Evolutionary conservation across 2,888 invertebrate species (phyloP), one percentile per base, ranked within the genome.

Genomic region (Dryobotodes eremita): DNA sequence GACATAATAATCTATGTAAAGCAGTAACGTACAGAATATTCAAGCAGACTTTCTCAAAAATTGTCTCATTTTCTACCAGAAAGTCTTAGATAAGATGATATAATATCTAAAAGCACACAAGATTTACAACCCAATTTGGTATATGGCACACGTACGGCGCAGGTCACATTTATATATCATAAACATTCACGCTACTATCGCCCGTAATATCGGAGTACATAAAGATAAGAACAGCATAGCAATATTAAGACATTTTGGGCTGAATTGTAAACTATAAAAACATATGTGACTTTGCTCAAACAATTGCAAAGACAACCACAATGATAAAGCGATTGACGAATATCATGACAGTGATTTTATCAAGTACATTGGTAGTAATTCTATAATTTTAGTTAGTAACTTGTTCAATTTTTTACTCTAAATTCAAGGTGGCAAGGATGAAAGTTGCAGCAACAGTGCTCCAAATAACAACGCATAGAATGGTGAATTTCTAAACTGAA

Each of bases 401-500:
- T 36, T 66, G 57, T 73, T 57, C 75, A 75, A 84, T 68, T 75
- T 69, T 70, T 64, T 23, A 74, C 84, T 83, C 31, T 83, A 80
- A 70, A 46, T 64, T 48, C 36, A 61, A 72, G 65, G 65, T 53
- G 48, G 66, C 82, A 79, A 86, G 76, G 80, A 83, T 82, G 83
- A 86, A 86, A 85, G 80, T 88, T 66, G 71, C 75, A 83, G 61
- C 74, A 79, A 84, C 79, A 76, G 42, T 70, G 78, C 62, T 81
- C 79, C 66, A 81, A 75, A 84, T 76, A 81, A 83, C 80, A 82
- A 76, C 65, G 69, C 78, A 84, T 77, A 82, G 81, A 80, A 82
- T 82, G 71, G 71, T 73, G 77, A 88, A 88, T 89, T 89, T 89
- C 89, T 89, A 89, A 88, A 87, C 86, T 86, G 83, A 89, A 89